Conservation (phyloP, 2,888 invertebrate species). For the Philopedon plagiatum region DNA sequence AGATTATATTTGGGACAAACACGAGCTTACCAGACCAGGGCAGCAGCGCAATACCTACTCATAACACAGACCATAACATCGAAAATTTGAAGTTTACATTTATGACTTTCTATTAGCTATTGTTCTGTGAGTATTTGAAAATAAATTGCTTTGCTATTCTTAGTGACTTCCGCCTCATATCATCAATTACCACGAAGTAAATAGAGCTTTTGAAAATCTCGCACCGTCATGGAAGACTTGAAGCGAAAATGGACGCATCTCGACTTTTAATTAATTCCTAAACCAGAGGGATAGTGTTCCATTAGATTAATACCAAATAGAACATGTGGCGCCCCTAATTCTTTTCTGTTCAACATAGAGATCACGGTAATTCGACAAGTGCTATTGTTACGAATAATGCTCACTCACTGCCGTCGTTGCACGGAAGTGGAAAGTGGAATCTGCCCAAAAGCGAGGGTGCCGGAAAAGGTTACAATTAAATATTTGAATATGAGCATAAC, state of each 20-base stretch:
- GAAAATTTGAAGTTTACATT: slow-evolving; percentile 2
- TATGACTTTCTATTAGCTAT: slow-evolving; percentile 21
- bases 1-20: too few relatives aligned
- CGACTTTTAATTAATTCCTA: slow-evolving; percentile 64
- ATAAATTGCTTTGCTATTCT: slow-evolving; percentile 24
- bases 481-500: slow-evolving; percentile 63
- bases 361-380: slow-evolving; percentile 64
- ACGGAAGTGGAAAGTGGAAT: slow-evolving; percentile 38
- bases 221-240: slow-evolving; percentile 46
- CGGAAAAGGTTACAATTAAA: slow-evolving; percentile 64
- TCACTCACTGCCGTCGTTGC: slow-evolving; percentile 55
- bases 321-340: slow-evolving; percentile 63
- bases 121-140: slow-evolving; percentile 22
- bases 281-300: slow-evolving; percentile 62
- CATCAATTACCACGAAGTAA: slow-evolving; percentile 43
- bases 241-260: slow-evolving; percentile 58
- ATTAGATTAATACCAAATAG: slow-evolving; percentile 64
- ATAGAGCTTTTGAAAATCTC: slow-evolving; percentile 42
- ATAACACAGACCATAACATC: background rate
- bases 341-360: slow-evolving; percentile 56
- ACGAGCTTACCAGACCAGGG: too few relatives aligned
- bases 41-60: too few relatives aligned
- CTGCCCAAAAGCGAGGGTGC: slow-evolving; percentile 43
- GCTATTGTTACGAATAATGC: slow-evolving; percentile 64
- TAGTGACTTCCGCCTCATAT: slow-evolving; percentile 26